Base-by-base conservation (phyloP, 2,888 invertebrate genomes). In the Limnephilus auricula region DNA sequence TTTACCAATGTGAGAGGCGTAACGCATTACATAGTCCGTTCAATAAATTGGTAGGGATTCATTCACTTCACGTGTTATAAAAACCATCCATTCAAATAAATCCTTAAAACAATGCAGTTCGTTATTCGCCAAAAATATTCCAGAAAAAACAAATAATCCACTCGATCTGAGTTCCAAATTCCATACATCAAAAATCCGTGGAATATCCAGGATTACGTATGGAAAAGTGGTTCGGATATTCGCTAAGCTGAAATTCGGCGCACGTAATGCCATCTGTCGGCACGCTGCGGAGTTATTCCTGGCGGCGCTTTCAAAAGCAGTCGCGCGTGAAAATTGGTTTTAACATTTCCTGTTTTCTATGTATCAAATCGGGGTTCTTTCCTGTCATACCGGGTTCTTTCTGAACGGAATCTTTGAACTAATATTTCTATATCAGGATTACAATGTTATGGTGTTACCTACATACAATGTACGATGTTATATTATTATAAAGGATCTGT, bases 251-350 rank as follows among this genome's bases (percentile, higher is more conserved):
- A 65, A 79, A 91, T 89, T 89, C 91, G 65, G 34, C n/a, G 32
- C 91, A 91, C 91, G 91, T 89, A 89, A 30, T 80, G 89, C 89
- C 89, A 91, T 91, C 91, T 91, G 91, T 91, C 91, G 85, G 31
- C 91, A 34, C 50, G 65, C 25, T 65, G 83, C 84, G n/a, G 89
- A 91, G 84, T 40, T 91, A 79, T 89, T 34, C 34, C 87, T 25
- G 65, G 37, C 30, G 50, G 30, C 34, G 87, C 78, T 78, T 78
- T 78, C 87, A 78, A 10, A 30, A 25, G 32, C 87, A 78, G 25
- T 34, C 78, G 65, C 31, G 78, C 78, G 87, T 88, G 78, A 88
- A 88, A 88, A 88, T 88, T 78, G 87, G 65, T 88, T 88, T 88
- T 34, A 78, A 34, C 87, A 79, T 88, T 88, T 88, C 78, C 65